phyloP scores from a whole-genome alignment of 2,888 invertebrate genomes.

The Campoplex capitator region DNA sequence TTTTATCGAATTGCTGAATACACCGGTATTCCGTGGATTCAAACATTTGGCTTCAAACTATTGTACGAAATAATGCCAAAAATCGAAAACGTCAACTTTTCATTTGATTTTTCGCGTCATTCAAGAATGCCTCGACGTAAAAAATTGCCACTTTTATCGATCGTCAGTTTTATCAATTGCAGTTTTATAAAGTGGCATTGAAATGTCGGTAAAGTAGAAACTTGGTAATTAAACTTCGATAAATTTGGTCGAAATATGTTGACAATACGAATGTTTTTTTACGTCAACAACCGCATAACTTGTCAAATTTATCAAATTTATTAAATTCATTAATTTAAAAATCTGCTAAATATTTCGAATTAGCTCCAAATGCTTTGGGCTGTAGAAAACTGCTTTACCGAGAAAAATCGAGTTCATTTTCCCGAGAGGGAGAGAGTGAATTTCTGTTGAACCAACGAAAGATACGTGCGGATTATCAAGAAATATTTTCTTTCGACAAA shows the following conservation, averaged over 20 bases:
- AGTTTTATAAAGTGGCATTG: neutral
- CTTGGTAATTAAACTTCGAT: neutral
- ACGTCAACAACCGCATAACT: neutral
- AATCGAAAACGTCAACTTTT: neutral
- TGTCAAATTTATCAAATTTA: neutral
- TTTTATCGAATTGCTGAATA: neutral
- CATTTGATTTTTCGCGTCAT: neutral
- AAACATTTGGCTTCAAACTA: no score
- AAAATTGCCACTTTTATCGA: constrained; percentile 1
- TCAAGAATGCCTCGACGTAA: neutral
- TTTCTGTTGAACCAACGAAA: constrained; percentile 51
- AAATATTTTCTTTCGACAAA: neutral
- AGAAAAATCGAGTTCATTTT: neutral
- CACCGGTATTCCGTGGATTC: neutral
- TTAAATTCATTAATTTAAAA: neutral
- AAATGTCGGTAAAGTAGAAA: neutral
- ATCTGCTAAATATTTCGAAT: neutral
- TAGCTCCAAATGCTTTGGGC: neutral
- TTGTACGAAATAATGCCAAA: neutral
- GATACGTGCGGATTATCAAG: constrained; percentile 34
- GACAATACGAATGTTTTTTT: neutral
- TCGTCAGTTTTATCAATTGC: neutral
- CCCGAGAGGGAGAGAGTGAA: neutral
- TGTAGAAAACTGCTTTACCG: constrained; percentile 15
- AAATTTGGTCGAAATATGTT: neutral